Conservation (phyloP, 2,888 invertebrate species). For the Ectropis crepuscularia region DNA sequence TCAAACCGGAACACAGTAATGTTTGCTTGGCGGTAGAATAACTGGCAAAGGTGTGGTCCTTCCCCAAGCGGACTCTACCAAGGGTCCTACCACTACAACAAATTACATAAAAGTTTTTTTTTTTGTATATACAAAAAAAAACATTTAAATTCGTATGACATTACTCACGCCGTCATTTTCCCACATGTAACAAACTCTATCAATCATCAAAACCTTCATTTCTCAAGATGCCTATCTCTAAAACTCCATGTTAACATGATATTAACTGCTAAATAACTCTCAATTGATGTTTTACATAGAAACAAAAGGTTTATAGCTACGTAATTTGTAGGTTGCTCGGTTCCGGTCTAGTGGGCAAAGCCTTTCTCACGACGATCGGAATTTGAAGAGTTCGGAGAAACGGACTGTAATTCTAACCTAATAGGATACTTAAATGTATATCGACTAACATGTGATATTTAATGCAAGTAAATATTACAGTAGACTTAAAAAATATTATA, state of each 20-base stretch:
- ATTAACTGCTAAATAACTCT: constrained; percentile 24
- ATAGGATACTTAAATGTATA: background rate
- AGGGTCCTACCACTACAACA: no score
- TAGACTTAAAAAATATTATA: no score
- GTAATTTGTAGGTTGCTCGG: constrained; percentile 35
- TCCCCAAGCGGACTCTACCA: no score
- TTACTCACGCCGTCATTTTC: background rate
- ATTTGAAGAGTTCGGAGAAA: constrained; percentile 20
- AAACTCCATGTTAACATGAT: constrained; percentile 16
- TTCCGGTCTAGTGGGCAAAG: constrained; percentile 19
- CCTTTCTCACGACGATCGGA: constrained; percentile 26
- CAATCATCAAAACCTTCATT: constrained; percentile 7
- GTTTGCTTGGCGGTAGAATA: no score
- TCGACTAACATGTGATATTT: no score
- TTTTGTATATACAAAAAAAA: no score
- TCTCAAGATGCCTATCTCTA: constrained; percentile 20
- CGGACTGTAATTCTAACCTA: constrained; percentile 7
- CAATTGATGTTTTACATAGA: constrained; percentile 33
- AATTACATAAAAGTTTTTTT: no score
- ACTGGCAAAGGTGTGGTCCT: no score
- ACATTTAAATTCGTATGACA: no score
- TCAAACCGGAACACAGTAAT: no score
- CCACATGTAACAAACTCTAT: constrained; percentile 5
- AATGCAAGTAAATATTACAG: no score
- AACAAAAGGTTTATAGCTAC: constrained; percentile 33